Percentiles rank a stretch among this genome's conserved stretches.
These are phyloP conservation scores for Mythimna lalbum DNA, from an alignment of 2,888 invertebrate genomes.

Conservation along the genomic window DNA sequence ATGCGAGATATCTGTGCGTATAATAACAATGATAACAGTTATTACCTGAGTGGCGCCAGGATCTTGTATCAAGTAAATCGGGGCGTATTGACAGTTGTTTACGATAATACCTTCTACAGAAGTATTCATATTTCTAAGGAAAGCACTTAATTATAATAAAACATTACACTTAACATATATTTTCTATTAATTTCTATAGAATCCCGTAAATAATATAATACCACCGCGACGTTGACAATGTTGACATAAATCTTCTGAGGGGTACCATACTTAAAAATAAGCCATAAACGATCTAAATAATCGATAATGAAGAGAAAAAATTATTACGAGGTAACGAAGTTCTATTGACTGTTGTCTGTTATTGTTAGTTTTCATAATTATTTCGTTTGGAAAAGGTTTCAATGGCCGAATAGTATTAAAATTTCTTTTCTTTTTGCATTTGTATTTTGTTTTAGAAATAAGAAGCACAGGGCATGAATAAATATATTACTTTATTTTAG, in stretches of 20 bases:
- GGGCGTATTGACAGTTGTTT: constrained; percentile 86
- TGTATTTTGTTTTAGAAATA: no score
- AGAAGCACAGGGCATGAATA: no score
- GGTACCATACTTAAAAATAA: constrained; percentile 38
- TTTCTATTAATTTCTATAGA: constrained; percentile 27
- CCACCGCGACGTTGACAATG: constrained; percentile 66
- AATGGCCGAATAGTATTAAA: no score
- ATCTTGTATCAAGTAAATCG: constrained; percentile 85
- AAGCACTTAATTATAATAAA: constrained; percentile 65
- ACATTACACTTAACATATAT: constrained; percentile 66
- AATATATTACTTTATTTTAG: no score
- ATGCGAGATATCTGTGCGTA: constrained; percentile 35
- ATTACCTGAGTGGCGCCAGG: constrained; percentile 84
- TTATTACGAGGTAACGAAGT: no score
- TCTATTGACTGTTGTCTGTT: no score
- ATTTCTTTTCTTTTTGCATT: no score
- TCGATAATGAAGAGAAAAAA: constrained; percentile 5
- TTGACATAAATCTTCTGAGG: constrained; percentile 60
- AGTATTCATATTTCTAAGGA: constrained; percentile 78
- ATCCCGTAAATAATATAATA: constrained; percentile 49
- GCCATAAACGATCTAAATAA: not conserved
- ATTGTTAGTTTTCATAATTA: no score
- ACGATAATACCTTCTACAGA: constrained; percentile 81
- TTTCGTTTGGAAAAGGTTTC: no score
- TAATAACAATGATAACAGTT: constrained; percentile 62